Base-by-base conservation (phyloP, 2,888 invertebrate species). In the Caenorhabditis drosophilae region DNA sequence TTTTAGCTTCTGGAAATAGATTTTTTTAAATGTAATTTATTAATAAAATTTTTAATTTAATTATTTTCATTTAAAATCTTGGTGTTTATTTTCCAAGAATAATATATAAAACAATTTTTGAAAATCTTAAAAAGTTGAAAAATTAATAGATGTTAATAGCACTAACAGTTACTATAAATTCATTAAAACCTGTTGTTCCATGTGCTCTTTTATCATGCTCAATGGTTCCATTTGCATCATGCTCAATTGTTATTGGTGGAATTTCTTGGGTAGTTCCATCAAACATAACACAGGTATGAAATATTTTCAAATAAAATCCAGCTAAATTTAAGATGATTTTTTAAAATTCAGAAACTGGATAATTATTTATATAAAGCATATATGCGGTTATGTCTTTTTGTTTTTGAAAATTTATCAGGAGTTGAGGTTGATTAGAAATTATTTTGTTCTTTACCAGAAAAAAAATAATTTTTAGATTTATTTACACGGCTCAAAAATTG, bases 371-470 rank as follows among this genome's bases (percentile, higher is more conserved):
- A 80, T 58, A 57, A 58, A 22, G 54, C 73, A 11, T 81, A 79
- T 59, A 71, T 80, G 76, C 48, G 78, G 20, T 50, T 76, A 2
- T 78, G 78, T 27, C 67, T 80, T 4, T 81, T 81, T 51, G 79
- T 81, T 20, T 81, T 81, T 46, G 81, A 81, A 51, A 81, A 77
- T 50, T 15, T 75, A 2, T 73, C 76, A 2, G 75, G 77, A 23
- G 73, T 71, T 7, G 45, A 73, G 57, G 70, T 75, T 11, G n/a
- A n/a, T n/a, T n/a, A n/a, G n/a, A n/a, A n/a, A 41, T n/a, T 9
- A 3, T 52, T n/a, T 50, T 11, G 16, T 35, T 22, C 34, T 31
- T 31, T 35, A 34, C 15, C 20, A 22, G 34, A 31, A 34, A 11
- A 35, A 18, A 22, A 9, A 18, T 3, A 12, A 6, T 18, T 51